Evolutionary conservation across 2,113 vertebrate species (phyloP).

Genomic region (Paracyprichromis sp.): DNA sequence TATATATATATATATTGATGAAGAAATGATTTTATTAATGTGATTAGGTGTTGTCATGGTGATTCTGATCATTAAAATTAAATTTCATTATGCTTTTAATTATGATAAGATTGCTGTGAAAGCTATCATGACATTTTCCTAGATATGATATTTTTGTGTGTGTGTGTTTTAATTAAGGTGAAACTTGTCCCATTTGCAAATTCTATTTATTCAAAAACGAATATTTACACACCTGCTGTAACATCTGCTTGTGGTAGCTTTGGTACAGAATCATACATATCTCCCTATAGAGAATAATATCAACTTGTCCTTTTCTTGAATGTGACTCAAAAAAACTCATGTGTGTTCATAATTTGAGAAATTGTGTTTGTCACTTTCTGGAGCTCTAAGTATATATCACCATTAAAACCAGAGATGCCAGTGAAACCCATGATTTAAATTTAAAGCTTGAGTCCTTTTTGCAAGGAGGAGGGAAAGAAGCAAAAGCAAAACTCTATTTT

Average conservation of each 20-base stretch:
- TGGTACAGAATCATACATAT: not conserved
- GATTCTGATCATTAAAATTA: not conserved
- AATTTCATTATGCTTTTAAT: not conserved
- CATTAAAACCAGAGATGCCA: not conserved
- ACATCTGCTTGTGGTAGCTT: not conserved
- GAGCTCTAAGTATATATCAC: not conserved
- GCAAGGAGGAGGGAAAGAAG: not conserved
- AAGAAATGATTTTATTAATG: not conserved
- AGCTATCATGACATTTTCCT: not conserved
- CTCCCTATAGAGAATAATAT: not conserved
- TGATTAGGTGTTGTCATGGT: not conserved
- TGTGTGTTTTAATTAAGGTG: not conserved
- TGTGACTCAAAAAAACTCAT: not conserved
- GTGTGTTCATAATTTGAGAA: not conserved
- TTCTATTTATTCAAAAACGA: not conserved
- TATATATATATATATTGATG: not conserved
- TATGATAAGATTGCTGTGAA: not conserved
- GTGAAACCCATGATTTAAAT: not conserved
- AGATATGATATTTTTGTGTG: not conserved
- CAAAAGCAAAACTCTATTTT: constrained; percentile 49
- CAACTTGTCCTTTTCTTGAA: not conserved
- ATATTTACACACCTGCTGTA: not conserved
- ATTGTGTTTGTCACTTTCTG: not conserved
- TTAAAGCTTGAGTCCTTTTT: not conserved
- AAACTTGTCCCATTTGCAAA: not conserved